phyloP scores from a whole-genome alignment of 2,113 vertebrate genomes.

The Parus major region DNA sequence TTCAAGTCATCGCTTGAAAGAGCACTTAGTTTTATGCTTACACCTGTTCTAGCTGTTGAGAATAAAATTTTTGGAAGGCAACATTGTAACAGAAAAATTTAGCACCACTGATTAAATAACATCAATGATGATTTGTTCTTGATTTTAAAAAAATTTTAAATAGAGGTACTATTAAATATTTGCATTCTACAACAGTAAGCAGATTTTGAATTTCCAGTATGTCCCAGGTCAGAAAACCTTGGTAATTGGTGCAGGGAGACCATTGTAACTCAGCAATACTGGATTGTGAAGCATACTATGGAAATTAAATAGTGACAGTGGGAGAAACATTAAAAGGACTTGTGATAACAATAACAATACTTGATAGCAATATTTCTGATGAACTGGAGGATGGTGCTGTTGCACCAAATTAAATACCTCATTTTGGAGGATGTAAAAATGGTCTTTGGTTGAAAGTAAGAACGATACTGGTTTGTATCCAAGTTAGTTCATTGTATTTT shows the following conservation, averaged over 20 bases:
- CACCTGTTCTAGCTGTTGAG: neutral
- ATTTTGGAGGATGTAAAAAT: neutral
- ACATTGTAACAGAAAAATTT: neutral
- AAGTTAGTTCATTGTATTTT: neutral
- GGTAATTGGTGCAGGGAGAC: neutral
- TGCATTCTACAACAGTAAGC: neutral
- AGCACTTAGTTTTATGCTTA: neutral
- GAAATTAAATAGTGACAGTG: neutral
- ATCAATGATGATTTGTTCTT: neutral
- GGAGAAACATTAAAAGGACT: neutral
- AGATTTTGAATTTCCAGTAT: neutral
- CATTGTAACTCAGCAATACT: neutral
- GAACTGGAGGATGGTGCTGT: neutral
- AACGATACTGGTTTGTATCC: neutral
- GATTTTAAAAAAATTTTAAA: neutral
- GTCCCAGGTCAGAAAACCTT: neutral
- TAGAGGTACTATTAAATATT: neutral
- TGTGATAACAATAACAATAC: neutral
- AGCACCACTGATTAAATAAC: neutral
- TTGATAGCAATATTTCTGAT: neutral
- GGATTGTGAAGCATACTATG: neutral
- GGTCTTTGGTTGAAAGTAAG: neutral
- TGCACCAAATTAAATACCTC: neutral
- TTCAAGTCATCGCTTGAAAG: neutral
- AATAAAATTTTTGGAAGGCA: neutral